phyloP scores from a whole-genome alignment of 2,888 invertebrate genomes.

The Lithosia quadra region DNA sequence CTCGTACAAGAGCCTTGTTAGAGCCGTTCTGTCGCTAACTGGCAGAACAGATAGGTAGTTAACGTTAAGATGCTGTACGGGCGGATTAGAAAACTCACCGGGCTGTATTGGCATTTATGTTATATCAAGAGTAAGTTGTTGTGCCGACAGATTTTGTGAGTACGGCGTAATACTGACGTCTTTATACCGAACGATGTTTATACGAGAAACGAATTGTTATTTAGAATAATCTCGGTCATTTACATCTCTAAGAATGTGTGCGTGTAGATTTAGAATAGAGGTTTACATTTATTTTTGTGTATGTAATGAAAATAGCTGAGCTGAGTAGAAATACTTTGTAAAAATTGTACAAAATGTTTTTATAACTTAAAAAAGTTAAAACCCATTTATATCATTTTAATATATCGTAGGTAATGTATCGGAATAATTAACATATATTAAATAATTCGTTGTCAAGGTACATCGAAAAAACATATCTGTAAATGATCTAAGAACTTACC shows the following conservation, averaged over 20 bases:
- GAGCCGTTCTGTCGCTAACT: conserved; percentile 50
- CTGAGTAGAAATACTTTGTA: neutral
- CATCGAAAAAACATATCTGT: neutral
- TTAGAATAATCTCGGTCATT: neutral
- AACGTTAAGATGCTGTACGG: conserved; percentile 37
- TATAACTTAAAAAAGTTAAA: neutral
- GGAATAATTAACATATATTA: too few relatives aligned
- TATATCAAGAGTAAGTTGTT: conserved; percentile 20
- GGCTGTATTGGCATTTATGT: conserved; percentile 33
- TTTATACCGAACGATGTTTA: neutral
- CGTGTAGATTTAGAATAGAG: neutral
- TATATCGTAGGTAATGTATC: too few relatives aligned
- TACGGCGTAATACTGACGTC: neutral
- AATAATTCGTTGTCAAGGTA: neutral
- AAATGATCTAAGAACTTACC: neutral
- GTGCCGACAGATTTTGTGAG: conserved; percentile 6
- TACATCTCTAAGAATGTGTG: neutral
- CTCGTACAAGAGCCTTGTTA: conserved; percentile 58
- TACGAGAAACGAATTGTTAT: neutral
- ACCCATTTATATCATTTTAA: too few relatives aligned
- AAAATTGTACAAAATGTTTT: neutral
- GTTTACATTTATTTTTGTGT: neutral
- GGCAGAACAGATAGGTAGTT: conserved; percentile 53
- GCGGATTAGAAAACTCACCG: conserved; percentile 37
- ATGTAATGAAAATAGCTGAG: neutral